Base-by-base conservation (phyloP, 2,113 vertebrate genomes). In the Platysteira castanea region DNA sequence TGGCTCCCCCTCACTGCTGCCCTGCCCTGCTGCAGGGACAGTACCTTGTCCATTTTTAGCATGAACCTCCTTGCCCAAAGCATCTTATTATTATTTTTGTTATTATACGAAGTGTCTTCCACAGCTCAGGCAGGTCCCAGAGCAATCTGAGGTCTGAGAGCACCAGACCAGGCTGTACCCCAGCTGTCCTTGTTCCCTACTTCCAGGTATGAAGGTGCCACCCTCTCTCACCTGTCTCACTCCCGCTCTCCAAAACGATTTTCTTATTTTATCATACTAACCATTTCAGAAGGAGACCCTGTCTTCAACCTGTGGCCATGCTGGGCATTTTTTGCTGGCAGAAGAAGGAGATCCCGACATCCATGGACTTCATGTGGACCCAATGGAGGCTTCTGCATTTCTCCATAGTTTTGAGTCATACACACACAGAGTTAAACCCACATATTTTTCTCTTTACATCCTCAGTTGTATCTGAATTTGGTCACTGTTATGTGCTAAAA, bases 331-430 rank as follows among this genome's bases (percentile, higher is more conserved):
- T 76, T n/a, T 67, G 27, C 21, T 30, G 56, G 41, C 28, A 56
- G 49, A 28, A 70, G 21, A 19, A 53, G 54, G 15, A 82, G 39
- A 79, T 82, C 57, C 61, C 23, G n/a, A 54, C 15, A 23, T 6
- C 54, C 1, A 0, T 1, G n/a, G 53, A 57, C 12, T 27, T 93
- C n/a, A 21, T 2, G 0, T 5, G 22, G 33, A 75, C 12, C 10
- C 53, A 49, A 1, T 9, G 7, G 26, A 74, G 26, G 30, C 9
- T 92, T 75, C 59, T 33, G 37, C 39, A 73, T 46, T 17, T 68
- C 37, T 46, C 70, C n/a, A 23, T 0, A 57, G 15, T 69, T 49
- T 23, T 23, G 33, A 91, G 22, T 49, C 7, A 73, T 6, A 76
- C 37, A 76, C 47, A 46, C 19, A 70, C 0, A 14, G 59, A 69